A percentile compares a stretch with the other conserved stretches of the same genome.
phyloP scores from a whole-genome alignment of 2,888 invertebrate genomes.

The Thalpophila matura region DNA sequence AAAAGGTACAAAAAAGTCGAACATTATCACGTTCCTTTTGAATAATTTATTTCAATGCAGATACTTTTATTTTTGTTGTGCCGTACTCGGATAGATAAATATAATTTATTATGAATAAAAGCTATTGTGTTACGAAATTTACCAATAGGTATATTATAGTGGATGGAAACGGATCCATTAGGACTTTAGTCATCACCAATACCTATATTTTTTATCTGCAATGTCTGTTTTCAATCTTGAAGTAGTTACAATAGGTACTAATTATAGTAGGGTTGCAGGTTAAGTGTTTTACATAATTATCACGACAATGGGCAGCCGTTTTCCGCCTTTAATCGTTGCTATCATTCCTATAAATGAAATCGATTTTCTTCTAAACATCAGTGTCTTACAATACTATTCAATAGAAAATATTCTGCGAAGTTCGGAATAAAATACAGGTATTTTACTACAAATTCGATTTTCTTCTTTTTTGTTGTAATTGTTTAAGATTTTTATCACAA shows the following conservation, averaged over 20 bases:
- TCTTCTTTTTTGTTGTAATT: not conserved
- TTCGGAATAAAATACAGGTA: constrained; percentile 32
- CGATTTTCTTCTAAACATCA: constrained; percentile 47
- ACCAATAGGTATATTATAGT: not conserved
- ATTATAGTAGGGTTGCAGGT: constrained; percentile 29
- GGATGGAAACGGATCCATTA: not conserved
- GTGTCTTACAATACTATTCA: constrained; percentile 33
- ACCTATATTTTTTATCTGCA: not conserved
- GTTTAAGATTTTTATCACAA: no score
- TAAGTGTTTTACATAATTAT: constrained; percentile 39
- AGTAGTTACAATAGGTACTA: constrained; percentile 7
- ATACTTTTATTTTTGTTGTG: no score
- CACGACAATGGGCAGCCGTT: constrained; percentile 57
- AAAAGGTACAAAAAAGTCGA: no score
- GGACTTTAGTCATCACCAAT: constrained; percentile 10
- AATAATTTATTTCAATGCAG: no score
- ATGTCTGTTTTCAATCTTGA: constrained; percentile 6
- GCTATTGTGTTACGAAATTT: no score
- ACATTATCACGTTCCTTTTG: no score
- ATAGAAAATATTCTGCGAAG: constrained; percentile 13
- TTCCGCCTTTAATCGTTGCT: constrained; percentile 49
- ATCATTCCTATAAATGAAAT: constrained; percentile 61
- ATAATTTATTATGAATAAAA: no score
- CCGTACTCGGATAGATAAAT: no score
- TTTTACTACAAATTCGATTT: not conserved